A percentile compares a stretch with the other conserved stretches of the same genome.
Evolutionary conservation across 2,113 vertebrate species (phyloP).

Genomic region (Pogona vitticeps): DNA sequence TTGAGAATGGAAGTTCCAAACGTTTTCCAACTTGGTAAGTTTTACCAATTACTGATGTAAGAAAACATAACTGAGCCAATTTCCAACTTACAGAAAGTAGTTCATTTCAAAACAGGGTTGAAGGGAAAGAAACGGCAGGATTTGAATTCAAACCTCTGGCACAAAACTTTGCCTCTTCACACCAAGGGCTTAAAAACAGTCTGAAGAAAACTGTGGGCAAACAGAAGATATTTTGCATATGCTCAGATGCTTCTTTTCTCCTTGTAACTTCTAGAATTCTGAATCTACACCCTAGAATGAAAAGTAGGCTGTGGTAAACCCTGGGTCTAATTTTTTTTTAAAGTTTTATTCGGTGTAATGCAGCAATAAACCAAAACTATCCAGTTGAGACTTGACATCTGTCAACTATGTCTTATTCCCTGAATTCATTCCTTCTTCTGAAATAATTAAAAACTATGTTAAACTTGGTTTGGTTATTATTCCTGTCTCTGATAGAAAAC

Average conservation of each 20-base stretch:
- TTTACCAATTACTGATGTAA: neutral
- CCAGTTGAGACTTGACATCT: neutral
- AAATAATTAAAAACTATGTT: neutral
- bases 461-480: neutral
- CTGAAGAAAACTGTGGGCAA: neutral
- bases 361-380: too few species aligned
- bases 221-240: neutral
- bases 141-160: neutral
- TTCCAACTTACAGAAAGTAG: neutral
- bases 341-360: too few species aligned
- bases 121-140: too few species aligned
- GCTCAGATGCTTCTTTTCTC: neutral
- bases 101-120: neutral
- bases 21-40: neutral
- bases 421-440: neutral
- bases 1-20: neutral
- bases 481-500: neutral
- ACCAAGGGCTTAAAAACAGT: neutral
- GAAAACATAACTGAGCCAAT: neutral
- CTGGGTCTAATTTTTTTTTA: too few species aligned
- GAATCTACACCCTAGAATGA: too few species aligned
- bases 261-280: neutral
- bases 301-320: too few species aligned
- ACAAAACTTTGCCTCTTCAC: neutral
- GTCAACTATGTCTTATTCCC: neutral